Evolutionary conservation across 2,888 invertebrate species (phyloP), one percentile per base, ranked within the genome.

Genomic region (Macroteleia sp.): DNA sequence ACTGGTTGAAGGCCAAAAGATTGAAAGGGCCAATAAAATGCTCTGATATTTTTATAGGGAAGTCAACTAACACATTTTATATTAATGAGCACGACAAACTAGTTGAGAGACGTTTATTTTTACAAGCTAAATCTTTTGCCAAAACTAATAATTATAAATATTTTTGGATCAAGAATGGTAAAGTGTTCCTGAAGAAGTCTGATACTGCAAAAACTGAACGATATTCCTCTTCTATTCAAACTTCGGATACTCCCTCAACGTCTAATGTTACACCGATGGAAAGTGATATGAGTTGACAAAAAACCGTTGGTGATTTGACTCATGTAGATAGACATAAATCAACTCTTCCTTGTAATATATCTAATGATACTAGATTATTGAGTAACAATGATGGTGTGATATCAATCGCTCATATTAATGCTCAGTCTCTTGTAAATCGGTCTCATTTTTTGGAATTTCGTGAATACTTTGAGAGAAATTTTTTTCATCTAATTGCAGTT

Each of bases 401-500:
- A 36, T 36, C 36, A 3, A 19, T 19, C 3, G 17, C 19, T 36
- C 54, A 54, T 19, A 5, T 54, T 1, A 54, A 54, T 36, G 54
- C 36, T 10, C 54, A 54, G 9, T 54, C 54, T 14, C 22, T 54
- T 3, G 54, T 14, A 12, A 30, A 8, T 6, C 1, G 30, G 3
- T 1, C 41, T 5, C 41, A 41, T 19, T 41, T 41, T 9, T 10
- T 9, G 5, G 9, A 8, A 1, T 41, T 41, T 41, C 10, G 2
- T 9, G 19, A 41, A 6, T 19, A 41, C 2, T 41, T 41, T 10
- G 0, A 2, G 1, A n/a, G 8, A 12, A 6, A 56, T n/a, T 56
- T 56, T 25, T 39, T 10, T 25, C 39, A 56, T 14, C 14, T 56
- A 5, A 56, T 56, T 16, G 39, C 25, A 1, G 41, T 56, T 10